Evolutionary conservation across 2,113 vertebrate species (phyloP), one percentile per base, ranked within the genome.

Genomic region (Lates calcarifer): DNA sequence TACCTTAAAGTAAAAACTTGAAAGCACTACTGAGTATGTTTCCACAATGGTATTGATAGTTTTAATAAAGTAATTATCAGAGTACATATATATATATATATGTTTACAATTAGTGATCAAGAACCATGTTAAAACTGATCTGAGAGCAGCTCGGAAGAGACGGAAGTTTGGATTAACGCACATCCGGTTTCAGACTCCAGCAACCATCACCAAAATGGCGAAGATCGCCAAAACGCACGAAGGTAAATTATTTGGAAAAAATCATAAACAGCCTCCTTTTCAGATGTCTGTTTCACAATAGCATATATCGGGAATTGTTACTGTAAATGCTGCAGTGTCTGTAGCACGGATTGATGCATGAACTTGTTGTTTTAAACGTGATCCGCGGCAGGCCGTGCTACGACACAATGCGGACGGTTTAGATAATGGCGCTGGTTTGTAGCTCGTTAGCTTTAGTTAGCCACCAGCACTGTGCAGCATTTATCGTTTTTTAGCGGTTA

Each of bases 151-250:
- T 11, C 6, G 15, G 70, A 39, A 51, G 17, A 64, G 24, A 2
- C 66, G 83, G 82, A 87, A 76, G 15, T 65, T 1, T 2, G 17
- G 9, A 49, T 17, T 1, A 33, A 15, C 63, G 2, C 5, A 83
- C 70, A 91, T 95, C 94, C 93, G 88, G 91, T 75, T 56, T 47
- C 67, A 91, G 87, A 70, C 63, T 87, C 67, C 62, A 85, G 80
- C 87, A 71, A 77, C 57, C 84, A 88, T 71, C 87, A 90, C 94
- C 95, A 97, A 98, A 96, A 99, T 99, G 98, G 98, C 97, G 97
- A 98, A 97, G 96, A 97, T 98, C 94, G 98, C 97, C 90, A 98
- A 98, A 95, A 99, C 98, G 7, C 98, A 98, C 92, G 98, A 99
- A 97, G 98, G 98, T 99, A 96, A 91, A 69, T 55, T 61, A 12